A percentile compares a stretch with the other conserved stretches of the same genome.
Evolutionary conservation across 2,113 vertebrate species (phyloP).

Genomic region (Aythya baeri): DNA sequence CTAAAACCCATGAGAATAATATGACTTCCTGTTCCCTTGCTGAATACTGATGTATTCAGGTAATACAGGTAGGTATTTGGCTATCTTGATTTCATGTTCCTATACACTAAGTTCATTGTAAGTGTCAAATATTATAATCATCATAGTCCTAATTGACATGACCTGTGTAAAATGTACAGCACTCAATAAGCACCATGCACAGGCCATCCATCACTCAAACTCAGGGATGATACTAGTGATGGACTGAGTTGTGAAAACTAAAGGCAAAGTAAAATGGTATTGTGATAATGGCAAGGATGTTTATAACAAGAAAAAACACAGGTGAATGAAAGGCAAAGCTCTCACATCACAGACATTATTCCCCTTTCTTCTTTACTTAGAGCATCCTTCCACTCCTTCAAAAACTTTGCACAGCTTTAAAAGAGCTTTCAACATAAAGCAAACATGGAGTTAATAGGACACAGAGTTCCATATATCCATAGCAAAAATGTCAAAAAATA

Average conservation of each 20-base stretch:
- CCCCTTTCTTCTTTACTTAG: neutral
- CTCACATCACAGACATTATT: neutral
- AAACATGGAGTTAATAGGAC: neutral
- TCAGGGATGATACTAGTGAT: neutral
- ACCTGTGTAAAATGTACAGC: neutral
- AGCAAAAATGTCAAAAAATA: neutral
- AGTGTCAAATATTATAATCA: neutral
- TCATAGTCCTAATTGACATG: neutral
- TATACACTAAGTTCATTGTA: neutral
- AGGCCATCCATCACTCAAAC: neutral
- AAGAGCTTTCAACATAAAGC: neutral
- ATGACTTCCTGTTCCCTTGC: neutral
- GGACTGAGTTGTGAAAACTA: neutral
- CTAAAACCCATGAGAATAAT: neutral
- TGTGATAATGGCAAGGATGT: neutral
- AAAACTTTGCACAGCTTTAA: neutral
- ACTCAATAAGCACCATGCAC: neutral
- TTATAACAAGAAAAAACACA: neutral
- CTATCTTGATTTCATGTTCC: neutral
- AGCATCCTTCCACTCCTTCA: neutral
- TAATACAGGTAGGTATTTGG: neutral
- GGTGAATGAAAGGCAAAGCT: neutral
- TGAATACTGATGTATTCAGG: neutral
- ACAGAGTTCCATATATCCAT: neutral
- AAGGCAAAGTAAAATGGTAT: neutral